Base-by-base conservation (phyloP, 2,888 invertebrate species). In the Pocota personata region DNA sequence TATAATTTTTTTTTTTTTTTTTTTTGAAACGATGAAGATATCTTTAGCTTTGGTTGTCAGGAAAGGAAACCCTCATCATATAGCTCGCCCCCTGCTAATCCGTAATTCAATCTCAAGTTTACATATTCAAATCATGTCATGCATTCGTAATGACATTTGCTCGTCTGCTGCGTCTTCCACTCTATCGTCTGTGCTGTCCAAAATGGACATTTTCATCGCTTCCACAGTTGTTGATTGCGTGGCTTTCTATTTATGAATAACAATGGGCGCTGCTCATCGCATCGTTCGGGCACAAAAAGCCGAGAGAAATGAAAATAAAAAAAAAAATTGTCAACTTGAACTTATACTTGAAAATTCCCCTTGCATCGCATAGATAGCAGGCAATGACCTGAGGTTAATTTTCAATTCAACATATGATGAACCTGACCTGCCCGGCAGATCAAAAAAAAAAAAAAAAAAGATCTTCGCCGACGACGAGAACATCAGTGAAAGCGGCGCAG, bases 301-400 rank as follows among this genome's bases (percentile, higher is more conserved):
- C 50, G 21, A 14, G 52, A 10, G 64, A 48, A 37, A 1, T 32
- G 21, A 52, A 21, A 58, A 37, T 27, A 35, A 0, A 46, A 12
- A 21, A 43, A 76, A 43, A 73, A 55, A 73, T 14, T 75, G 84
- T 75, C 84, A 84, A 75, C 75, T 84, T 84, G 69, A 84, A 80
- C 80, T 80, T 80, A 57, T 40, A 71, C 80, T 75, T 80, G 78
- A 82, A 71, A 37, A 77, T 52, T 35, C 60, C 5, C 10, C 37
- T 55, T 37, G 62, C 60, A 24, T 27, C 21, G 19, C 4, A 21
- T 30, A 58, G 43, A 40, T 14, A 62, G 55, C 82, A 82, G 83
- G 79, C 83, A 84, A 80, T 80, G 80, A 84, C 84, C 84, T 60
- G 58, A 71, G 71, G 80, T 80, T 84, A 66, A 75, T 76, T 79